These are phyloP conservation scores for Mobula hypostoma DNA, from an alignment of 2,113 vertebrate genomes.

Conservation along the genomic window DNA sequence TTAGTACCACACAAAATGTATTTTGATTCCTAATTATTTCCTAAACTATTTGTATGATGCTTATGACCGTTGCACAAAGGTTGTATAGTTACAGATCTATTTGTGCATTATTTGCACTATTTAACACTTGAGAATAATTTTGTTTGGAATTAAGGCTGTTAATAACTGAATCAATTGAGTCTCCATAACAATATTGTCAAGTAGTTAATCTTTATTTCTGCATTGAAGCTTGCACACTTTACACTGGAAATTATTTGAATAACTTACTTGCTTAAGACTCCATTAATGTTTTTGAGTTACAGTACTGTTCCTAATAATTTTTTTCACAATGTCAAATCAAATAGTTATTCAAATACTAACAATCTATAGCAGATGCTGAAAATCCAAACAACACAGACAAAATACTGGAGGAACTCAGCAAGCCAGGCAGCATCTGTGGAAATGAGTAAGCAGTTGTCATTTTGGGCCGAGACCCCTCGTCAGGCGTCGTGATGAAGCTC, in stretches of 20 bases:
- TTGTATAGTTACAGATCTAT: background rate
- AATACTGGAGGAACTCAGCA: too few relatives aligned
- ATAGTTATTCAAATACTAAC: background rate
- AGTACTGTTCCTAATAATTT: background rate
- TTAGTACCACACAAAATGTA: background rate
- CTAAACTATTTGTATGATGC: background rate
- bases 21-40: background rate
- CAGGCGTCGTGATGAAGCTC: too few relatives aligned
- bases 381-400: too few relatives aligned
- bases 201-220: background rate
- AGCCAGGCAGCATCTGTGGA: too few relatives aligned
- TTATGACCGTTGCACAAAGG: background rate
- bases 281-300: background rate
- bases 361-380: too few relatives aligned
- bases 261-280: background rate
- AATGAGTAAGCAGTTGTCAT: too few relatives aligned
- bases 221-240: background rate
- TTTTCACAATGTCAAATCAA: background rate
- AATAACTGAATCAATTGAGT: too few relatives aligned
- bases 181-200: background rate
- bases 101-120: conserved; percentile 15
- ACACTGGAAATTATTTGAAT: background rate
- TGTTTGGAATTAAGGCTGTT: background rate
- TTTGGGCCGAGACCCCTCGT: too few relatives aligned
- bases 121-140: background rate